Evolutionary conservation across 2,113 vertebrate genomes (phyloP).

Genomic region (Poeciliopsis retropinna): DNA sequence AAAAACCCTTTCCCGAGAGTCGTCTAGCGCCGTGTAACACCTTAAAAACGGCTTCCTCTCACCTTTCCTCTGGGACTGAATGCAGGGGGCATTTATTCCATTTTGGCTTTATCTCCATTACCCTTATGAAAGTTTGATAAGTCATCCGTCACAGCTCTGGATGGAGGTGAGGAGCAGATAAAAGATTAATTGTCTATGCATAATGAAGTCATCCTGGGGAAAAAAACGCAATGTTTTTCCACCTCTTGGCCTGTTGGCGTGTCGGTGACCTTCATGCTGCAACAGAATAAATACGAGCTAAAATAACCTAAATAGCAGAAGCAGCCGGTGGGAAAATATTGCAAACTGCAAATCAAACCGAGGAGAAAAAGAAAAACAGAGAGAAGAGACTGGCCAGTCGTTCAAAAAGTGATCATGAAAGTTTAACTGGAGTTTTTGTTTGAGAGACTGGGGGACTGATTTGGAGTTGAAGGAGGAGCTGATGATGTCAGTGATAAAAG

Average conservation of each 20-base stretch:
- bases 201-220: constrained; percentile 54
- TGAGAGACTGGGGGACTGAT: too few relatives aligned
- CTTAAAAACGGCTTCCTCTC: constrained; percentile 40
- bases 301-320: neutral
- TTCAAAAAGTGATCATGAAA: neutral
- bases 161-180: constrained; percentile 63
- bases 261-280: neutral
- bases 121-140: constrained; percentile 76
- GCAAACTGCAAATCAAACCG: neutral
- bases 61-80: constrained; percentile 27
- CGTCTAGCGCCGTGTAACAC: constrained; percentile 66
- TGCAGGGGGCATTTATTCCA: constrained; percentile 35
- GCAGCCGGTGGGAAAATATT: neutral
- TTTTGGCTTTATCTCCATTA: constrained; percentile 78
- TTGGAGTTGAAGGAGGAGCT: too few relatives aligned
- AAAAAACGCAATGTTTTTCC: constrained; percentile 1
- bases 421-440: neutral
- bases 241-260: constrained; percentile 4
- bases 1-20: constrained; percentile 15
- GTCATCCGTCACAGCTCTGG: constrained; percentile 41
- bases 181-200: constrained; percentile 73
- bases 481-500: too few relatives aligned
- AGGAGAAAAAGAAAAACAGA: neutral
- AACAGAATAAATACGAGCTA: neutral
- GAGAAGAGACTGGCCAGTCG: neutral